Evolutionary conservation across 2,888 invertebrate species (phyloP), one percentile per base, ranked within the genome.

Genomic region (Yponomeuta plumbellus): DNA sequence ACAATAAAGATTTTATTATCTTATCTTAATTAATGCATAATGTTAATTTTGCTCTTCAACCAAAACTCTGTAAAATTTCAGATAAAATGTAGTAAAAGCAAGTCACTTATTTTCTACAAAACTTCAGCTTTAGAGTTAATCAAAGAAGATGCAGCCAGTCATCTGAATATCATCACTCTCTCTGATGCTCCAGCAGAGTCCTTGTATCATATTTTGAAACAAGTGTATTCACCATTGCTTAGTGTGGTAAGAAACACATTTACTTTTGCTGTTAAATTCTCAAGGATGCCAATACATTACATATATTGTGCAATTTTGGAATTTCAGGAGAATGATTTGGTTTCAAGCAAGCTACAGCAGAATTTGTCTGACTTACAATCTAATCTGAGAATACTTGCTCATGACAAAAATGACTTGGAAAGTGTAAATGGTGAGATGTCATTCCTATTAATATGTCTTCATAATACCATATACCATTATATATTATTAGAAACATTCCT

Each of bases 101-200:
- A 84, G 70, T 85, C 84, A n/a, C 78, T 92, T 61, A 76, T 91
- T 71, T 91, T 91, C 71, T 91, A 88, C 70, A 92, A 92, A 75
- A 83, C 78, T 57, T 71, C 75, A 65, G 73, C 82, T 4, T 73
- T 78, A 69, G 79, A 79, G 59, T 71, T 88, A 40, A 76, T 75
- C 39, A 68, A 73, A 66, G 78, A 80, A 26, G 81, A 86, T 74
- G 74, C 78, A 65, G 67, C 82, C 5, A 80, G 80, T 34, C 75
- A 80, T 72, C 74, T 92, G 17, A 87, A 89, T 70, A 81, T 91
- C 59, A 73, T 88, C 21, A 88, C 88, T 39, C 67, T 91, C 21
- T 80, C 83, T n/a, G 76, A 76, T 65, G 84, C 80, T 73, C 82
- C 85, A 34, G 83, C 82, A 17, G 87, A 88, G 70, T 88, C 91